A percentile compares a stretch with the other conserved stretches of the same genome.
phyloP scores from a whole-genome alignment of 2,888 invertebrate species.

The Coecobrya sp. region DNA sequence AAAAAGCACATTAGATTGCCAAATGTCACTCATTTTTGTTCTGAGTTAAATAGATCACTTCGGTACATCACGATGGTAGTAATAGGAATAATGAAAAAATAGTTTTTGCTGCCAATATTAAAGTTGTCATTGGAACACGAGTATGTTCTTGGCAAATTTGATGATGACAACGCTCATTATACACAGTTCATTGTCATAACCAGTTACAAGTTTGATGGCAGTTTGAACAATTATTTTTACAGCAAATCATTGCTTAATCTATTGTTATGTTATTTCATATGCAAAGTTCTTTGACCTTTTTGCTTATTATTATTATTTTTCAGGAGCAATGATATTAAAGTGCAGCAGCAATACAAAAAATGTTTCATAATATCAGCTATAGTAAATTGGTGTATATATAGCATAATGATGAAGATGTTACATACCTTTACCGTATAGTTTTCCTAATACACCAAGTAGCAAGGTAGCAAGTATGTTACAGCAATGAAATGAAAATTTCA shows the following conservation, averaged over 20 bases:
- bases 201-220: neutral
- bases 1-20: neutral
- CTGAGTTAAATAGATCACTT: neutral
- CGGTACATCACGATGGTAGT: neutral
- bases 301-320: slow-evolving; percentile 26
- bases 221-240: neutral
- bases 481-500: too few species aligned
- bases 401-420: neutral
- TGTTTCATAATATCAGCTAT: neutral
- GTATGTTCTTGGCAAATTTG: neutral
- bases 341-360: neutral
- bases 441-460: too few species aligned
- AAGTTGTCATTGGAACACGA: neutral
- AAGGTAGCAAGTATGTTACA: too few species aligned
- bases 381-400: neutral
- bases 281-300: slow-evolving; percentile 45
- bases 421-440: neutral
- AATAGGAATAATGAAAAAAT: neutral
- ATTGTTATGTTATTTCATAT: slow-evolving; percentile 14
- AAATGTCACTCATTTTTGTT: slow-evolving; percentile 51
- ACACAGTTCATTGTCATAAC: neutral
- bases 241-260: slow-evolving; percentile 28
- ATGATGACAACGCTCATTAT: neutral
- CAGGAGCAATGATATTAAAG: neutral
- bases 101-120: neutral